Evolutionary conservation across 1,140 invertebrate species (phyloP), one percentile per base, ranked within the genome.

Genomic region (Drosophila mayri): DNA sequence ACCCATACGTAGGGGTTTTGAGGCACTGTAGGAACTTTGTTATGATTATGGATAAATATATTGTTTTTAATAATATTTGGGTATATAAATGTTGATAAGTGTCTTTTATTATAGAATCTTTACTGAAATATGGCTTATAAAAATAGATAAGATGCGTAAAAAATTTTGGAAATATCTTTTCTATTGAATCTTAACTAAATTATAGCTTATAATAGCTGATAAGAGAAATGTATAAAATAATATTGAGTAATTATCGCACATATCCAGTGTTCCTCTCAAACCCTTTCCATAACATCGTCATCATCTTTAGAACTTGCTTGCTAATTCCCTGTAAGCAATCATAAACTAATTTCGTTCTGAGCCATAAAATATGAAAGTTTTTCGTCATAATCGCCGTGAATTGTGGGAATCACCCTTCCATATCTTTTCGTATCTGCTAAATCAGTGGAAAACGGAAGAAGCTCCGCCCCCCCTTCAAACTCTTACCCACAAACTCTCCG

Each of bases 361-460:
- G 66, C 77, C 81, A 85, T 84, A 84, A 84, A 84, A 73, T 81
- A 77, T 76, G 77, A 80, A 74, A 85, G 81, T 84, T 81, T 76
- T 75, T 77, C 81, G 63, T 77, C 72, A 84, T 85, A 85, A 84
- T 81, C 81, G 62, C 66, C 43, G 25, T 82, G 81, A 81, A 54
- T 76, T 84, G 84, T 87, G 84, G 84, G 84, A 88, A 88, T 66
- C 80, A 74, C 73, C 60, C 44, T 40, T 8, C 57, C 57, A 62
- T 65, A 65, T 62, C 63, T 62, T 9, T 9, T 10, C 14, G 28
- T 68, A 75, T 76, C 62, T 76, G 61, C 40, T 41, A 68, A 87
- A 86, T 82, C 79, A 86, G 65, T 79, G 75, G 76, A 77, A 86
- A 88, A 76, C 85, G 84, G 85, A 84, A 83, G 84, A 88, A 88